phyloP scores from a whole-genome alignment of 2,797 vertebrate genomes.

The Etheostoma perlongum region DNA sequence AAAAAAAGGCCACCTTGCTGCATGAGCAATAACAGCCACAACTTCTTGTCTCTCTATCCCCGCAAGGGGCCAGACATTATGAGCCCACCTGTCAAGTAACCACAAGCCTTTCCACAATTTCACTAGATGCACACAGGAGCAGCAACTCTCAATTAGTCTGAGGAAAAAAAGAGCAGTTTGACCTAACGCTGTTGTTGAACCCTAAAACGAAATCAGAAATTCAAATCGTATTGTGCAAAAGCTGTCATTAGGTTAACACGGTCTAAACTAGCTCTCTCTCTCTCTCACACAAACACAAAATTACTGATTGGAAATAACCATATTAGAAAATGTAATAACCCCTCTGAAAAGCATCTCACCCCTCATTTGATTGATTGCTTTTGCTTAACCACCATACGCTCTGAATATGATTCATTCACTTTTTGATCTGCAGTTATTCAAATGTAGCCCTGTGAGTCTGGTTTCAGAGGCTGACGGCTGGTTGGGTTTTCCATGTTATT shows the following conservation, averaged over 20 bases:
- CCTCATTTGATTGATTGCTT: constrained; percentile 59
- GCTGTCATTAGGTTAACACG: constrained; percentile 39
- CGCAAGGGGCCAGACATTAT: constrained; percentile 80
- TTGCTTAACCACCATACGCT: constrained; percentile 33
- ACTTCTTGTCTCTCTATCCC: constrained; percentile 64
- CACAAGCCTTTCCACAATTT: constrained; percentile 74
- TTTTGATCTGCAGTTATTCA: constrained; percentile 57
- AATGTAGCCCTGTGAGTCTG: constrained; percentile 29
- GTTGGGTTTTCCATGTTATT: constrained; percentile 37
- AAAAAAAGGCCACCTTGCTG: constrained; percentile 78
- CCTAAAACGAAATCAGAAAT: constrained; percentile 23
- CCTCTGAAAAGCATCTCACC: constrained; percentile 37
- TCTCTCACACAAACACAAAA: constrained; percentile 20
- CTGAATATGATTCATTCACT: constrained; percentile 51
- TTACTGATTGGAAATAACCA: constrained; percentile 52
- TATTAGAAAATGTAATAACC: constrained; percentile 57
- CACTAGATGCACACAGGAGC: constrained; percentile 81
- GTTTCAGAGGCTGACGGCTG: constrained; percentile 19
- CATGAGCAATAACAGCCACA: constrained; percentile 90
- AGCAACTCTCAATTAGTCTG: constrained; percentile 75
- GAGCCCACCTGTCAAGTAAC: constrained; percentile 87
- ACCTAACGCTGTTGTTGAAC: constrained; percentile 11
- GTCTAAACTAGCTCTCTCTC: constrained; percentile 29
- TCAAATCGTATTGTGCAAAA: constrained; percentile 35
- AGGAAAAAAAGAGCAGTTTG: constrained; percentile 56